Evolutionary conservation across 2,797 vertebrate species (phyloP), one percentile per base, ranked within the genome.

Genomic region (Thaleichthys pacificus): DNA sequence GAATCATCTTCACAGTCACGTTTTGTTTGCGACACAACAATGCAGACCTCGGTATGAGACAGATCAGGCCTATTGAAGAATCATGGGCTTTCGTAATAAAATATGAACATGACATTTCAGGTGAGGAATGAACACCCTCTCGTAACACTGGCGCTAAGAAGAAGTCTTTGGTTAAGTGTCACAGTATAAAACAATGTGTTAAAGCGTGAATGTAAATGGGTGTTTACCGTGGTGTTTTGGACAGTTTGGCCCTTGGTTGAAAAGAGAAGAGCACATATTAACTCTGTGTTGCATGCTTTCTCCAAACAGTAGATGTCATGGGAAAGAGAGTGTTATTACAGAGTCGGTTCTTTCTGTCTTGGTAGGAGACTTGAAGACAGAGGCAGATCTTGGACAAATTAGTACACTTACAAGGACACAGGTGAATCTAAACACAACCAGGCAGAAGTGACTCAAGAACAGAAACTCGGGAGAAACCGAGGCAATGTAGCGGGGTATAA

Each of bases 181-280:
- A 71, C 69, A 74, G 68, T 77, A 69, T 26, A 66, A 47, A 51
- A 63, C 5, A 67, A 66, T 66, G 76, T 74, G 73, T 67, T 83
- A 78, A 87, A 72, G 75, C 85, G 86, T 80, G 80, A 85, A 87
- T 86, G 81, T 83, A 78, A 86, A 86, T 32, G 78, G 78, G 51
- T 80, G 82, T 83, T 92, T 91, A 92, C 91, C 92, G 91, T 92
- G 51, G 91, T 90, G 82, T 92, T 93, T 89, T 91, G 91, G 82
- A 91, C 91, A 77, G 91, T 92, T 91, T 93, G 91, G 85, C 91
- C 92, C 93, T 93, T 92, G 87, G 92, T 91, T 90, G 87, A 91
- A 86, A 91, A 92, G 87, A 92, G 86, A 91, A 92, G 79, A 89
- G 84, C 85, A 82, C 80, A 90, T 65, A 88, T 93, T 90, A 93